These are phyloP conservation scores for Gonatopus flavifemur DNA, from an alignment of 1,140 invertebrate species.

Conservation along the genomic window DNA sequence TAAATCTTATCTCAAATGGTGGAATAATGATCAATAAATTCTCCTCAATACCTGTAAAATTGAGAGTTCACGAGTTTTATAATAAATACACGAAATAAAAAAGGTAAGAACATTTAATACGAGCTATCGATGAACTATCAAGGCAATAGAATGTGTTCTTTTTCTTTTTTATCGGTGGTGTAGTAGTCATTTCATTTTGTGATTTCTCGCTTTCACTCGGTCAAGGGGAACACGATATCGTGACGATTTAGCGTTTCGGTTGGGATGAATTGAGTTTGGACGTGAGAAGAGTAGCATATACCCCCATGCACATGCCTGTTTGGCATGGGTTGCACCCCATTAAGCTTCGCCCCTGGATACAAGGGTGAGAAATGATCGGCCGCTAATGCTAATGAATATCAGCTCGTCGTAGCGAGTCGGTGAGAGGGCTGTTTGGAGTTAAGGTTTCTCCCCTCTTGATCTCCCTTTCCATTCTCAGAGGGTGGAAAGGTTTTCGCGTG, in stretches of 20 bases:
- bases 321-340: conserved; percentile 26
- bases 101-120: too few species aligned
- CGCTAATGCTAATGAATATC: conserved; percentile 52
- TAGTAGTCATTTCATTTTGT: too few species aligned
- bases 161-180: too few species aligned
- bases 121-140: too few species aligned
- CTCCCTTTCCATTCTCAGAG: conserved; percentile 3
- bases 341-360: conserved; percentile 32
- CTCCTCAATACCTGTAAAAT: too few species aligned
- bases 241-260: conserved; percentile 25
- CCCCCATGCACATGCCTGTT: conserved; percentile 15
- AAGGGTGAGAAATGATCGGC: conserved; percentile 47
- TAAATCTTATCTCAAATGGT: too few species aligned
- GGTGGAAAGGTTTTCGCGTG: conserved; percentile 2
- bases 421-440: conserved; percentile 33
- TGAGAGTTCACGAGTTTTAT: too few species aligned
- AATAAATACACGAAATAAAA: too few species aligned
- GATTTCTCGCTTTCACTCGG: too few species aligned
- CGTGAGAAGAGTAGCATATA: too few species aligned
- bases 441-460: background rate
- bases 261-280: background rate
- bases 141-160: too few species aligned
- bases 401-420: conserved; percentile 30
- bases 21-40: too few species aligned
- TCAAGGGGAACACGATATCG: conserved; percentile 32